Conservation (phyloP, 2,888 invertebrate species). For the Zhuqinia jingwanae region DNA sequence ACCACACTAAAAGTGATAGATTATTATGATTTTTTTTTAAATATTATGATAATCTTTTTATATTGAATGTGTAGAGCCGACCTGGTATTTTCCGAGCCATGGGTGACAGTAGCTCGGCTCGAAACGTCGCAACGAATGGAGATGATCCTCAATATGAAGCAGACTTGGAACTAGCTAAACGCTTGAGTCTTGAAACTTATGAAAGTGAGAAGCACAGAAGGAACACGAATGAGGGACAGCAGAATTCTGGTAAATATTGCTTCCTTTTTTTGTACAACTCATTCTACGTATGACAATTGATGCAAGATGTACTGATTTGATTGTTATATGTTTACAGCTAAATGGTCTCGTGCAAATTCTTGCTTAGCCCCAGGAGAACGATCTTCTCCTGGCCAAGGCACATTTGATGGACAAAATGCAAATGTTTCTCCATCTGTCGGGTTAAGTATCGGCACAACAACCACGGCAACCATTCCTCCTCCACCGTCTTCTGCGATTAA, state of each 20-base stretch:
- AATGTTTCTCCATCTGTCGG: slow-evolving; percentile 3
- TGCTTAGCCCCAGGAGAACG: slow-evolving; percentile 54
- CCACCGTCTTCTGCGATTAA: slow-evolving; percentile 73
- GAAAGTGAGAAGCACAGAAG: slow-evolving; percentile 72
- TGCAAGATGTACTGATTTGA: no score
- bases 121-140: slow-evolving; percentile 86
- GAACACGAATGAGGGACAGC: slow-evolving; percentile 33
- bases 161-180: slow-evolving; percentile 93
- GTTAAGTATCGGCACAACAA: background rate
- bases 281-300: no score
- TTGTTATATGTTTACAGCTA: slow-evolving; percentile 33
- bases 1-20: no score
- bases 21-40: no score
- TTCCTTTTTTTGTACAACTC: no score
- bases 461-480: slow-evolving; percentile 52
- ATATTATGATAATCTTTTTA: background rate
- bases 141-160: slow-evolving; percentile 81
- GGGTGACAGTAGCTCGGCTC: slow-evolving; percentile 88
- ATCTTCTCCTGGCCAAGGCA: slow-evolving; percentile 1
- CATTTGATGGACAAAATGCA: slow-evolving; percentile 56
- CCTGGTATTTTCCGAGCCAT: slow-evolving; percentile 82
- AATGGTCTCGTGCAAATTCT: slow-evolving; percentile 73
- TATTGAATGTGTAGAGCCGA: slow-evolving; percentile 69
- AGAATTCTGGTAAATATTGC: slow-evolving; percentile 58
- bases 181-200: slow-evolving; percentile 90